Base-by-base conservation (phyloP, 2,888 invertebrate species). In the Callosobruchus maculatus region DNA sequence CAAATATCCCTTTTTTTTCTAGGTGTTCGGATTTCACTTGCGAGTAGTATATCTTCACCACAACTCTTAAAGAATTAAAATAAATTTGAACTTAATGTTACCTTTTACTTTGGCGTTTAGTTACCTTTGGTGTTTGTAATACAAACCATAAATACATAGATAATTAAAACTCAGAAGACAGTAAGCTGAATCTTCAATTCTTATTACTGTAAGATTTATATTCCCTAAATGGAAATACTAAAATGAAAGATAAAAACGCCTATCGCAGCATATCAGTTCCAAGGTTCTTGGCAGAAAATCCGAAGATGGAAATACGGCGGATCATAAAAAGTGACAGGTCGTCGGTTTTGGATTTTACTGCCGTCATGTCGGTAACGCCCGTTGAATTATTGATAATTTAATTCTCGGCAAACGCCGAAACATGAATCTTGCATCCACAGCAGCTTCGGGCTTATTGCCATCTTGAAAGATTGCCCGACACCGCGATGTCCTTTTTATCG, bases 381-480 rank as follows among this genome's bases (percentile, higher is more conserved):
- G 78, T 74, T 87, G 86, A 85, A 87, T 87, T 86, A 86, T 86
- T 86, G 85, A 87, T 86, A 84, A 82, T 87, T 87, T 86, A 86
- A 87, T 87, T 87, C 85, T 84, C 71, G 82, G 82, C 81, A 84
- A 85, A 86, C 85, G 85, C 83, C 81, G 80, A 82, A 80, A 82
- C 85, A 85, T 83, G 84, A 84, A 84, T 85, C 84, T 84, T 83
- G 82, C 81, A 85, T 84, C 68, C 21, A 18, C 13, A 5, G 13
- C 49, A 18, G 49, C 49, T 49, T 13, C 49, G 49, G 13, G 49
- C 49, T 49, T 49, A 49, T 49, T 49, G 49, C 49, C 49, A 13
- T 49, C 13, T 49, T 49, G 49, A 49, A 18, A 49, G 49, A 49
- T 49, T 49, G 49, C 49, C 49, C 49, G 49, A 49, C 49, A 49